Conservation (phyloP, 2,888 invertebrate genomes). For the Luffia ferchaultella region DNA sequence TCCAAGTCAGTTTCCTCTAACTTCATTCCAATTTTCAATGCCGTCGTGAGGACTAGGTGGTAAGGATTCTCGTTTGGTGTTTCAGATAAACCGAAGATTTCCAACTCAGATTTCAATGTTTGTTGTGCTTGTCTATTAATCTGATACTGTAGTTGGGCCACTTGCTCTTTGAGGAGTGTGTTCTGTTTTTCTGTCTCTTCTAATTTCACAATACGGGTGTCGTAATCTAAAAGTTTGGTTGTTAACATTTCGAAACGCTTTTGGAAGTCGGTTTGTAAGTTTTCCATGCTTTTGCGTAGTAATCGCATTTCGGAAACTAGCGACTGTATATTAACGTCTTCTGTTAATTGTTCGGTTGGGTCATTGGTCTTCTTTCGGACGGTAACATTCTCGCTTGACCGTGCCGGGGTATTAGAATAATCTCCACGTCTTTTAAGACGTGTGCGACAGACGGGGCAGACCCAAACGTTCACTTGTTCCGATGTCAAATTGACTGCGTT, state of each 20-base stretch:
- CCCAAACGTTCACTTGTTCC: too few relatives aligned
- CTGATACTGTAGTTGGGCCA: constrained; percentile 9
- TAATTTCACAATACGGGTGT: not conserved
- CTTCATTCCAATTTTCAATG: constrained; percentile 13
- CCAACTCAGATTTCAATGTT: constrained; percentile 13
- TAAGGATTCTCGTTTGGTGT: constrained; percentile 13
- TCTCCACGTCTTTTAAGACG: not conserved
- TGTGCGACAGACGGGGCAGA: not conserved
- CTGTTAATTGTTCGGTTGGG: not conserved
- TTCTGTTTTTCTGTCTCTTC: constrained; percentile 1
- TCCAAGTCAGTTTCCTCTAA: constrained; percentile 16
- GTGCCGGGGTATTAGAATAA: not conserved
- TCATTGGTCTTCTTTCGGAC: not conserved
- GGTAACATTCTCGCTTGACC: not conserved
- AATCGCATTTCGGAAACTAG: too few relatives aligned
- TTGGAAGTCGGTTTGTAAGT: not conserved
- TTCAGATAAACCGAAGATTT: constrained; percentile 16
- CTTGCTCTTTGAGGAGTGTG: constrained; percentile 4
- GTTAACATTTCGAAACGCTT: not conserved
- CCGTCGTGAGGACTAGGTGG: constrained; percentile 11
- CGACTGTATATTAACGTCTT: too few relatives aligned
- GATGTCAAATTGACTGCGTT: too few relatives aligned
- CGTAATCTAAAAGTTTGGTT: not conserved
- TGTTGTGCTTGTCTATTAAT: constrained; percentile 12
- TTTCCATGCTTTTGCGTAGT: too few relatives aligned